These are phyloP conservation scores for Pogona vitticeps DNA, from an alignment of 2,113 vertebrate species.

Conservation along the genomic window DNA sequence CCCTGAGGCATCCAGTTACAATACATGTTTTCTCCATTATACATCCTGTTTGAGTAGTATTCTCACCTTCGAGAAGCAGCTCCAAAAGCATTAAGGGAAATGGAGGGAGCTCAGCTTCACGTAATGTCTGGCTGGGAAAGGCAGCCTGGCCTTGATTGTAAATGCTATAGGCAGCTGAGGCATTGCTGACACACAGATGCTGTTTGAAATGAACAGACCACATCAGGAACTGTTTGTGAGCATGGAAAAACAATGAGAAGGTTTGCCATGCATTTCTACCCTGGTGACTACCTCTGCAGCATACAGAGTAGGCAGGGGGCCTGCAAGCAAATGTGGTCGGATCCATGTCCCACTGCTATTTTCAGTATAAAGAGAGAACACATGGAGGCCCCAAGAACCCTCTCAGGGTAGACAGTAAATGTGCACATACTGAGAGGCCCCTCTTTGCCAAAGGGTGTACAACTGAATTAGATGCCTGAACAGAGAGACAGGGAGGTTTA, in stretches of 20 bases:
- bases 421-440: background rate
- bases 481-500: background rate
- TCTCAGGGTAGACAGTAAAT: background rate
- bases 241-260: conserved; percentile 21
- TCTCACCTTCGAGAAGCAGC: background rate
- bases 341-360: background rate
- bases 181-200: background rate
- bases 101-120: background rate
- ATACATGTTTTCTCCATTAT: background rate
- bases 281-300: conserved; percentile 3
- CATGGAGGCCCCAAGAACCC: background rate
- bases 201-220: conserved; percentile 17
- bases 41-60: background rate
- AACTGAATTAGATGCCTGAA: background rate
- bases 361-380: background rate
- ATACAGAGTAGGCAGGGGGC: background rate
- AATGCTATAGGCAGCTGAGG: background rate
- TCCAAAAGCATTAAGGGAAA: background rate
- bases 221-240: conserved; percentile 35
- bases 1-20: background rate
- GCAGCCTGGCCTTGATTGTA: conserved; percentile 6
- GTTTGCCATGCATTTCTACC: conserved; percentile 10
- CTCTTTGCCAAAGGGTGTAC: background rate
- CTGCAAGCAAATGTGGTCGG: conserved; percentile 5
- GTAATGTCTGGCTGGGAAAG: background rate